A percentile compares a stretch with the other conserved stretches of the same genome.
Evolutionary conservation across 2,888 invertebrate genomes (phyloP).

Genomic region (Geophilus truncorum): DNA sequence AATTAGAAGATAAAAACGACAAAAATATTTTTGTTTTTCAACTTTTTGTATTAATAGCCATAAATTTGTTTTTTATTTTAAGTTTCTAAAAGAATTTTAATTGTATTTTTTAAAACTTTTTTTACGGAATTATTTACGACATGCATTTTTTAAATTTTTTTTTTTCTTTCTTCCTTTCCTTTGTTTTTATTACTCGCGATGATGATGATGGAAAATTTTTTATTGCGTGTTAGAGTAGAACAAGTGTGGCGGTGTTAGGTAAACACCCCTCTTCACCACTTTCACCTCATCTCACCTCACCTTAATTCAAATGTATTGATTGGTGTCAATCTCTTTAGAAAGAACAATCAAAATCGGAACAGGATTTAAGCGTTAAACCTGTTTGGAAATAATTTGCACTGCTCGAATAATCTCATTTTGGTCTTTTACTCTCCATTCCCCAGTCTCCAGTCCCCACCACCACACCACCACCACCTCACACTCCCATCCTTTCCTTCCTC

Average conservation of each 20-base stretch:
- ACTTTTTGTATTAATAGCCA: background rate
- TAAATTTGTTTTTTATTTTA: background rate
- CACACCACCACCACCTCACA: background rate
- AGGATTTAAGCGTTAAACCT: constrained; percentile 8
- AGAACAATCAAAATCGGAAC: constrained; percentile 1
- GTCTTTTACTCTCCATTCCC: background rate
- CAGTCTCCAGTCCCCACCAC: too few species aligned
- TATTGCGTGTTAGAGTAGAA: background rate
- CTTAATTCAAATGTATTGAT: constrained; percentile 6
- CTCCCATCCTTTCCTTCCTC: background rate
- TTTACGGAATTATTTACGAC: background rate
- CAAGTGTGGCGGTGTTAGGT: background rate
- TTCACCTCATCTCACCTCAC: background rate
- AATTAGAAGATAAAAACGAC: background rate
- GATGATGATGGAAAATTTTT: background rate
- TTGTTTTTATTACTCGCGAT: background rate
- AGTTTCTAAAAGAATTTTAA: background rate
- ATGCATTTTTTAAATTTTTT: background rate
- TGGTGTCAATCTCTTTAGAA: constrained; percentile 24
- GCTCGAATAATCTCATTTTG: constrained; percentile 14
- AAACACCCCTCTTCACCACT: background rate
- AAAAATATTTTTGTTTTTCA: background rate
- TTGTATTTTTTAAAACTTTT: background rate
- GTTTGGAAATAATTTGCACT: constrained; percentile 7
- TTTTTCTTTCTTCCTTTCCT: background rate